Base-by-base conservation (phyloP, 2,113 vertebrate species). In the Myodes glareolus region DNA sequence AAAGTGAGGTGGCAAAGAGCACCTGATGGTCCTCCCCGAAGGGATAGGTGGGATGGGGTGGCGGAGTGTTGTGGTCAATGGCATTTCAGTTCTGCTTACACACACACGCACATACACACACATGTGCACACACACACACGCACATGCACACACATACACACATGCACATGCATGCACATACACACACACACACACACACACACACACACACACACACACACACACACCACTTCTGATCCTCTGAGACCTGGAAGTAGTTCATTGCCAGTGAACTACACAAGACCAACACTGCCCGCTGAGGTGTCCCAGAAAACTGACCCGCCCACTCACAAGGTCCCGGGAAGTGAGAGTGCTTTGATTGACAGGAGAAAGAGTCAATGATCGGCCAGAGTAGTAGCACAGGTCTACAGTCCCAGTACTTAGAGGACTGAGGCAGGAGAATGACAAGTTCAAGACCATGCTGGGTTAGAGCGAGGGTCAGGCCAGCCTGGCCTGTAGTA, bases 41-140 rank as follows among this genome's bases (percentile, higher is more conserved):
- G 73, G 1, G 0, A 5, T 1, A 17, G 9, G 0, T 0, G 0
- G 5, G 0, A 2, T 7, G 6, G 29, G 23, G 0, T 0, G 63
- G 33, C 13, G 33, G n/a, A 42, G 67, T 29, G 23, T 13, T 29
- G 36, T 39, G 47, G 67, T 11, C 42, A 27, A 45, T 3, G 0
- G 47, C 77, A n/a, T 12, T 27, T 11, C 92, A 17, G 25, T 25
- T 52, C 89, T 42, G 61, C 19, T 29, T 52, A 36, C 19, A 87
- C 16, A 50, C 17, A 23, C 61, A 21, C 9, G 19, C 27, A 86
- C 42, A 45, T 31, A 67, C 19, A 36, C 27, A 67, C 19, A n/a
- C 85, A 86, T 9, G 47, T 63, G 1, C 72, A 1, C 4, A 11
- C 1, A 8, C 29, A 8, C 47, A 25, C 52, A 21, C 0, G 3